A percentile compares a stretch with the other conserved stretches of the same genome.
These are phyloP conservation scores for Coleophora deauratella DNA, from an alignment of 2,888 invertebrate genomes.

Conservation along the genomic window DNA sequence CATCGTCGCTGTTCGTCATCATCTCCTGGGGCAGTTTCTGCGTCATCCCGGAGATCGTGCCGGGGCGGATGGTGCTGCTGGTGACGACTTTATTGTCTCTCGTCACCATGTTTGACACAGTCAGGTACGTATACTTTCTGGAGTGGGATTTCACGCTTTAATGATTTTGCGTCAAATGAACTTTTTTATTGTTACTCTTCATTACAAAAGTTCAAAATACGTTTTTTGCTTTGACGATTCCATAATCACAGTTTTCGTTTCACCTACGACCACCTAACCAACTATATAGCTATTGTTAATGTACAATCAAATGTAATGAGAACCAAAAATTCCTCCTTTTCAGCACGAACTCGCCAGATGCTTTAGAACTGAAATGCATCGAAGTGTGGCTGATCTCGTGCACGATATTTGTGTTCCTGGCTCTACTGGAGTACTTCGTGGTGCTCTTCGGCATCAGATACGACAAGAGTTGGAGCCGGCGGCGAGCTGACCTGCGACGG, in stretches of 20 bases:
- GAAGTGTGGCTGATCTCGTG: constrained; percentile 80
- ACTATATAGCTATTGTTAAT: too few species aligned
- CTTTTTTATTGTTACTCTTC: too few species aligned
- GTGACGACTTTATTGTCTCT: constrained; percentile 77
- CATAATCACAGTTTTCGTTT: too few species aligned
- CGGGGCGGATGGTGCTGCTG: constrained; percentile 77
- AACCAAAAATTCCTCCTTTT: too few species aligned
- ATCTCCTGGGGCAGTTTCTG: constrained; percentile 80
- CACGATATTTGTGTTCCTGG: constrained; percentile 77
- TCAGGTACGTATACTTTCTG: constrained; percentile 51
- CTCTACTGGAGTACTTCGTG: constrained; percentile 77
- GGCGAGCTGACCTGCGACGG: constrained; percentile 54
- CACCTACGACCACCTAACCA: too few species aligned
- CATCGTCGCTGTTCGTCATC: constrained; percentile 77
- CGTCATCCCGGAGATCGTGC: constrained; percentile 78
- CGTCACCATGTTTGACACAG: constrained; percentile 79
- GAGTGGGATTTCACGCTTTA: too few species aligned
- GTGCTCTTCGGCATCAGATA: constrained; percentile 78
- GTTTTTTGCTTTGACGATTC: too few species aligned
- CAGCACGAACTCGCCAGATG: constrained; percentile 78
- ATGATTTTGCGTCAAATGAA: too few species aligned
- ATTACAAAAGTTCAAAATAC: too few species aligned
- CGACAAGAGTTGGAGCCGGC: constrained; percentile 76
- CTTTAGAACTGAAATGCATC: constrained; percentile 76
- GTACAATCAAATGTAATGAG: too few species aligned